phyloP scores from a whole-genome alignment of 1,140 invertebrate species.

The Cataglyphis hispanica region DNA sequence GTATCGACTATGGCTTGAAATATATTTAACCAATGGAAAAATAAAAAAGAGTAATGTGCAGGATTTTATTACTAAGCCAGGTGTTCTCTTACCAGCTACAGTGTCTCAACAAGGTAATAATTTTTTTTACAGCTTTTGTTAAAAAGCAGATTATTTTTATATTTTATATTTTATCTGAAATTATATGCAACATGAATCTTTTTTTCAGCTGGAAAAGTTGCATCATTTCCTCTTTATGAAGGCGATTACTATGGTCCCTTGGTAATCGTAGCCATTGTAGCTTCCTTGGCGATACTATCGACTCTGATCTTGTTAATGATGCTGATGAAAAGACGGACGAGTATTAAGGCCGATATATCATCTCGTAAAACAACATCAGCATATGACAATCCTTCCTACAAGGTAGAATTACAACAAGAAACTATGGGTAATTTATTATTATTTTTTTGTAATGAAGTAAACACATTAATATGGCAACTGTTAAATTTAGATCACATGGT shows the following conservation, averaged over 20 bases:
- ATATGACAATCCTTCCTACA: slow-evolving; percentile 97
- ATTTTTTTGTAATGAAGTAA: slow-evolving; percentile 71
- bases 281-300: slow-evolving; percentile 93
- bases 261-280: slow-evolving; percentile 94
- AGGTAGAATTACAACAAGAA: slow-evolving; percentile 96
- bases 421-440: slow-evolving; percentile 92
- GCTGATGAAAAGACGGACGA: slow-evolving; percentile 91
- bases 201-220: slow-evolving; percentile 88
- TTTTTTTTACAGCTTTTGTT: background rate
- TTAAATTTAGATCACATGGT: too few species aligned
- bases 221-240: slow-evolving; percentile 86
- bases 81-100: slow-evolving; percentile 87
- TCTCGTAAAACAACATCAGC: slow-evolving; percentile 92
- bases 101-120: slow-evolving; percentile 86
- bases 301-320: slow-evolving; percentile 93
- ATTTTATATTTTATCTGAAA: too few species aligned
- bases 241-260: slow-evolving; percentile 95
- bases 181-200: slow-evolving; percentile 3
- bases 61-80: slow-evolving; percentile 94
- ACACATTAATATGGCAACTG: background rate
- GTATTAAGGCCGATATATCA: slow-evolving; percentile 88
- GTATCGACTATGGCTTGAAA: slow-evolving; percentile 94
- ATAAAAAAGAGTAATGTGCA: slow-evolving; percentile 96
- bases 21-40: slow-evolving; percentile 95
- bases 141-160: background rate